Percentiles rank a stretch among this genome's conserved stretches.
Evolutionary conservation across 2,797 vertebrate species (phyloP).

Genomic region (Loriculus beryllinus): DNA sequence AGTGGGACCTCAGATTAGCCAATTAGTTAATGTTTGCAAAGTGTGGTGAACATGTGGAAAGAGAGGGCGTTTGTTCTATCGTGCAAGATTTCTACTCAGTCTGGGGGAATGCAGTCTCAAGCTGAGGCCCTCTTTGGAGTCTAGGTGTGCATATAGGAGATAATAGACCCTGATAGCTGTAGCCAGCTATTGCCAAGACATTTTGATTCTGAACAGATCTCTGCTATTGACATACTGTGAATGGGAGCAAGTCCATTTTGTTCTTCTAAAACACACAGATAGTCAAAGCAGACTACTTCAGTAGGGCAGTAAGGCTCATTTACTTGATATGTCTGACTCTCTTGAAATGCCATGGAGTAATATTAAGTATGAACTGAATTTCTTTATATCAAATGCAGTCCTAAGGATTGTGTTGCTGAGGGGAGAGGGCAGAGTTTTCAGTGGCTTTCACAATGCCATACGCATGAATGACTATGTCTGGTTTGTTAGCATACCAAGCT

Average conservation of each 20-base stretch:
- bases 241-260: neutral
- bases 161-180: neutral
- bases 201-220: neutral
- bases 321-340: neutral
- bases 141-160: neutral
- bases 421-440: neutral
- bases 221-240: neutral
- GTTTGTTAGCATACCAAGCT: neutral
- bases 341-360: neutral
- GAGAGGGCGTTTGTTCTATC: neutral
- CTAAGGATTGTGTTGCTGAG: neutral
- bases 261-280: neutral
- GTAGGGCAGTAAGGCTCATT: neutral
- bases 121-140: neutral
- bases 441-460: neutral
- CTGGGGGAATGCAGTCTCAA: neutral
- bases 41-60: neutral
- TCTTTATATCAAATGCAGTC: neutral
- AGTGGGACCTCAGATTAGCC: slow-evolving; percentile 38
- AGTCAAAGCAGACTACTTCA: neutral
- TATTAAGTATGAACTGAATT: neutral
- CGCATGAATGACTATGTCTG: neutral
- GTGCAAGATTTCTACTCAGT: neutral
- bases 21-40: slow-evolving; percentile 63
- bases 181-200: neutral